Evolutionary conservation across 2,888 invertebrate species (phyloP), one percentile per base, ranked within the genome.

Genomic region (Watsonalla cultraria): DNA sequence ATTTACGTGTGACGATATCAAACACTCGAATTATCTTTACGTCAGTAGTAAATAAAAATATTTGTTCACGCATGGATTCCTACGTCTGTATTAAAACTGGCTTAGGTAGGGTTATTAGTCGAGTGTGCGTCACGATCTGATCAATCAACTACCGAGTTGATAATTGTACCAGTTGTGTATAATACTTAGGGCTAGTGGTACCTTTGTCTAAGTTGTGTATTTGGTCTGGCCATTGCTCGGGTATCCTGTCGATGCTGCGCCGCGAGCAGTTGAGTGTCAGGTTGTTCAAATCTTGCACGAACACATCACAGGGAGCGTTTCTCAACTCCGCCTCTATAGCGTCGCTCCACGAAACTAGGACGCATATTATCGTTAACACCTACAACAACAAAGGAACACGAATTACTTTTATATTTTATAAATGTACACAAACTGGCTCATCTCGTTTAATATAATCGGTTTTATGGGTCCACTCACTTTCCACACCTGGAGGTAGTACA

Each of bases 331-430:
- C 71, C 65, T 74, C 70, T 60, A 65, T 65, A 58, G 77, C 80
- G 64, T 62, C 68, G 70, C 76, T 69, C 73, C 72, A 64, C 64
- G 73, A 73, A 74, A 84, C 77, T 79, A 88, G 76, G 69, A 76
- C 83, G 78, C 82, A 80, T 69, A 88, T 68, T 78, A 84, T 74
- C 78, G 85, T 81, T 83, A 86, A 80, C 78, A 86, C 88, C 90
- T 90, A 87, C 70, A 87, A 87, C 71, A 87, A 90, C 86, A 87
- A 84, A 87, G 77, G 80, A 79, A 78, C 79, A 76, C 76, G 71
- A 74, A 24, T 80, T 74, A 77, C 74, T 76, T 78, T 79, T 76
- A 69, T 76, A 77, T 78, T 61, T 55, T 60, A 52, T 59, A 56
- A 51, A 55, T n/a, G 58, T 62, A 64, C 67, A 70, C 64, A 70